These are phyloP conservation scores for Bombylius major DNA, from an alignment of 2,888 invertebrate species.

Conservation along the genomic window DNA sequence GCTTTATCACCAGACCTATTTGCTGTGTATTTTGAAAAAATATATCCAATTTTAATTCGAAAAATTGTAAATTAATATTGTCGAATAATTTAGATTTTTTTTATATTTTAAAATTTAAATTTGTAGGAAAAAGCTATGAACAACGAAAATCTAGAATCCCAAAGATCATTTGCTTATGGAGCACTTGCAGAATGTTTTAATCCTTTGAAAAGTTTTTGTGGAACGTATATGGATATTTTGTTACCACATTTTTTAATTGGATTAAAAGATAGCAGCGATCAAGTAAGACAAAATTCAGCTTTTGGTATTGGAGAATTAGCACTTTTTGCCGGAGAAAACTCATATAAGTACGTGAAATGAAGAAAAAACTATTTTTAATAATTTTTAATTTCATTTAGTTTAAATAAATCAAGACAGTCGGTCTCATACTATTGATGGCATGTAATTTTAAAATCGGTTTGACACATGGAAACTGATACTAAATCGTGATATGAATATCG, in stretches of 20 bases:
- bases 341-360: constrained; percentile 42
- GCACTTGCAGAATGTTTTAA: constrained; percentile 60
- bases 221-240: constrained; percentile 46
- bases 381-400: not conserved
- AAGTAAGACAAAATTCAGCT: constrained; percentile 63
- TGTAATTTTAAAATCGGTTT: not conserved
- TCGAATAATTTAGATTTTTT: not conserved
- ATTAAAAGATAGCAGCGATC: constrained; percentile 49
- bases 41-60: constrained; percentile 47
- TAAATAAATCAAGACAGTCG: not conserved
- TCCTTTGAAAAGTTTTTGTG: constrained; percentile 43
- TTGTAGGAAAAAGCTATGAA: constrained; percentile 48
- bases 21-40: constrained; percentile 49
- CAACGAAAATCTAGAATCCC: constrained; percentile 38
- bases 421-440: not conserved
- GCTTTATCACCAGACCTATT: constrained; percentile 52
- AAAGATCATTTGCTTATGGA: constrained; percentile 59
- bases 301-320: constrained; percentile 65
- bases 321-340: constrained; percentile 48
- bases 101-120: constrained; percentile 8
- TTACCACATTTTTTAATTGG: constrained; percentile 50
- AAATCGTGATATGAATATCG: too few relatives aligned
- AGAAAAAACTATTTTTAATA: not conserved
- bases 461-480: too few relatives aligned
- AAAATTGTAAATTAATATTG: constrained; percentile 44